Conservation (phyloP, 2,888 invertebrate species). For the Megamerina dolium region DNA sequence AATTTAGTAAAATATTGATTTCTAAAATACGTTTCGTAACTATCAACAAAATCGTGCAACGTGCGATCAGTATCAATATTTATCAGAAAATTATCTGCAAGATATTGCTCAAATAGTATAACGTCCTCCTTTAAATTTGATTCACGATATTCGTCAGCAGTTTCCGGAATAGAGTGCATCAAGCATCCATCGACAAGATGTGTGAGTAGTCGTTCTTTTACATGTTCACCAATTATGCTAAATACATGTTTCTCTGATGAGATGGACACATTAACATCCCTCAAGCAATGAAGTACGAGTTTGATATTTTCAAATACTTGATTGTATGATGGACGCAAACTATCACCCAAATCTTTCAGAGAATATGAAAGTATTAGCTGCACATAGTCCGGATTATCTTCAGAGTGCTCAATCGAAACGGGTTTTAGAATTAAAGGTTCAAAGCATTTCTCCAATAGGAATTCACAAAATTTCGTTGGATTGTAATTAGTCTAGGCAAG, state of each 20-base stretch:
- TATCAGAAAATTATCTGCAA: slow-evolving; percentile 57
- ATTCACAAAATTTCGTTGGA: slow-evolving; percentile 41
- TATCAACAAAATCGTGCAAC: slow-evolving; percentile 63
- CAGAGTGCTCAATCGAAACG: slow-evolving; percentile 38
- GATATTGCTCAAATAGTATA: slow-evolving; percentile 58
- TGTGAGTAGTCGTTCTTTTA: slow-evolving; percentile 58
- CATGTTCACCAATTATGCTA: slow-evolving; percentile 53
- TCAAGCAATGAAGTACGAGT: slow-evolving; percentile 34
- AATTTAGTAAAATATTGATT: slow-evolving; percentile 70
- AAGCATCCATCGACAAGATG: slow-evolving; percentile 68
- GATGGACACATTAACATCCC: slow-evolving; percentile 40
- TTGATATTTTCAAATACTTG: slow-evolving; percentile 40
- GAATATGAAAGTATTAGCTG: slow-evolving; percentile 44
- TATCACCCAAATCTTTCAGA: slow-evolving; percentile 27
- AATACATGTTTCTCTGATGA: slow-evolving; percentile 38
- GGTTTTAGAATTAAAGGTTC: slow-evolving; percentile 44
- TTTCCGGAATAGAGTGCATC: slow-evolving; percentile 69
- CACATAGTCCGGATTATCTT: slow-evolving; percentile 27
- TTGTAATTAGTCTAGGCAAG: slow-evolving; percentile 41
- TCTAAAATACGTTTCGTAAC: slow-evolving; percentile 70
- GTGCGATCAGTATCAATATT: slow-evolving; percentile 52
- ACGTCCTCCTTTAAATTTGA: slow-evolving; percentile 63
- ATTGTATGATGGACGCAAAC: slow-evolving; percentile 44
- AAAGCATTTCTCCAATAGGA: slow-evolving; percentile 44
- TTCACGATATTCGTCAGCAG: slow-evolving; percentile 61